Percentiles rank a stretch among this genome's conserved stretches.
Conservation (phyloP, 2,797 vertebrate genomes). For the Tapera naevia region DNA sequence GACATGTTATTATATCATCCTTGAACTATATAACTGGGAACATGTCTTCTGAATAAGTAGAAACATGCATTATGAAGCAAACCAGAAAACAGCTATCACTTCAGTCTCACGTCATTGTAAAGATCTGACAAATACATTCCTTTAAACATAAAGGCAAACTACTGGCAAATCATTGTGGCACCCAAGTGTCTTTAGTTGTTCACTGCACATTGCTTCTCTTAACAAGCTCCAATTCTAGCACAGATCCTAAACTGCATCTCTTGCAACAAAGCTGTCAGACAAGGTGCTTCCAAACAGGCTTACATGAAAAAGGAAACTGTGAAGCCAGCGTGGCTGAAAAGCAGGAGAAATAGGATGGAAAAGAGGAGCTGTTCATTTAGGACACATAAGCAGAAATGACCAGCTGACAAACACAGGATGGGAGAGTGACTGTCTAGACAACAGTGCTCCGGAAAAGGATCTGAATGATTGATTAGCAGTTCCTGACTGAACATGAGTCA, state of each 20-base stretch:
- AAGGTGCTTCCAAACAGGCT: not conserved
- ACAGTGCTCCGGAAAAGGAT: not conserved
- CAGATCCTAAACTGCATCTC: not conserved
- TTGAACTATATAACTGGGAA: not conserved
- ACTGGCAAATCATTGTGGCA: not conserved
- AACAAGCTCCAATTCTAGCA: not conserved
- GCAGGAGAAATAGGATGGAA: not conserved
- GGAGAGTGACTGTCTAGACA: slow-evolving; percentile 17
- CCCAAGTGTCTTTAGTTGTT: not conserved
- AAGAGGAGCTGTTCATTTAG: not conserved
- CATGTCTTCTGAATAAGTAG: not conserved
- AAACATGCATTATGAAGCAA: not conserved
- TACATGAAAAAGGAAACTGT: not conserved
- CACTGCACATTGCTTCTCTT: not conserved
- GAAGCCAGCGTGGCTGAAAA: not conserved
- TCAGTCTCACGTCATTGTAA: not conserved
- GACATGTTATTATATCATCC: not conserved
- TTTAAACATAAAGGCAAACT: not conserved
- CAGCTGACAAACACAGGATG: slow-evolving; percentile 2
- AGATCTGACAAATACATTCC: not conserved
- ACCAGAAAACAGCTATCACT: not conserved
- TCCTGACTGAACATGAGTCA: not conserved
- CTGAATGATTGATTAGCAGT: slow-evolving; percentile 1
- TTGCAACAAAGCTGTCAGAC: not conserved
- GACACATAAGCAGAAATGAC: not conserved